phyloP scores from a whole-genome alignment of 2,113 vertebrate genomes.

The Calidris pugnax region DNA sequence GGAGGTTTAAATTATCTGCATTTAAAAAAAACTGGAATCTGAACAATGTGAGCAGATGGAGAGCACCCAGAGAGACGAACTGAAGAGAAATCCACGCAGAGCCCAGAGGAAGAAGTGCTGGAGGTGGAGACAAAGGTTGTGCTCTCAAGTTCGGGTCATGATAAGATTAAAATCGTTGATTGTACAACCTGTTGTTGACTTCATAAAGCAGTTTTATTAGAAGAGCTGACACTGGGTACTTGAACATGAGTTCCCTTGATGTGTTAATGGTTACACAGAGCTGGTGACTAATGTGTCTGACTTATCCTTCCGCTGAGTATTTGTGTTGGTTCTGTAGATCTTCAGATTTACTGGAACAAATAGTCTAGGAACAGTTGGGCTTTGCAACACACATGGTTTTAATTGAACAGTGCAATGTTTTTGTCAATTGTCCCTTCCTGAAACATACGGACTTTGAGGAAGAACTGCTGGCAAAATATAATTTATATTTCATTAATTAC shows the following conservation, averaged over 20 bases:
- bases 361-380: background rate
- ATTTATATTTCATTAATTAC: constrained; percentile 10
- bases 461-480: background rate
- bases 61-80: background rate
- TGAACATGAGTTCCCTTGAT: background rate
- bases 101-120: background rate
- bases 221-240: background rate
- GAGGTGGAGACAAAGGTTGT: background rate
- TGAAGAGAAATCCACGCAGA: background rate
- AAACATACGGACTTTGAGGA: background rate
- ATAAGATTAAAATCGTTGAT: background rate
- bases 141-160: background rate
- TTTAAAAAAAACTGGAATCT: background rate
- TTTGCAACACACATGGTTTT: background rate
- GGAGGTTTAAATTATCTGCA: background rate
- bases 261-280: background rate
- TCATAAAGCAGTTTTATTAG: background rate
- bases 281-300: background rate
- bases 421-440: constrained; percentile 43
- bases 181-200: background rate
- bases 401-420: background rate
- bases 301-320: background rate
- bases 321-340: background rate
- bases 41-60: background rate
- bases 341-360: background rate